phyloP scores from a whole-genome alignment of 2,888 invertebrate genomes.

The Macrosiphum euphorbiae region DNA sequence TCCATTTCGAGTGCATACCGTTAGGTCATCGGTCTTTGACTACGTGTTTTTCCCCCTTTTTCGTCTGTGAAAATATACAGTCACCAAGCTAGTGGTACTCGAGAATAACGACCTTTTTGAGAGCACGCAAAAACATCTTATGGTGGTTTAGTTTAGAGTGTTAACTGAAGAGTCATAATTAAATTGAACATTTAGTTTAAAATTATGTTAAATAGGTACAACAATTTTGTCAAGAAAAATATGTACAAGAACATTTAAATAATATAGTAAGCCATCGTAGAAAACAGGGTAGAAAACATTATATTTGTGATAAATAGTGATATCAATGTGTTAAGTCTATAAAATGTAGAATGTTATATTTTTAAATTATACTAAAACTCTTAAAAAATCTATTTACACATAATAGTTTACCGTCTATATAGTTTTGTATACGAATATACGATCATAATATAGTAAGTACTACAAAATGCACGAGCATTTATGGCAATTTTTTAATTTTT shows the following conservation, averaged over 20 bases:
- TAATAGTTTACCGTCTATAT: background rate
- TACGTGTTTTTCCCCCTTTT: slow-evolving; percentile 17
- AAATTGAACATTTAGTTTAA: slow-evolving; percentile 12
- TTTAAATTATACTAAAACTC: background rate
- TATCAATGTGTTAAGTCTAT: background rate
- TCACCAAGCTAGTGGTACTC: background rate
- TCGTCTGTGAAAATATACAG: slow-evolving; percentile 9
- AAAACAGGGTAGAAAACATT: too few species aligned
- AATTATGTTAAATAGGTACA: background rate
- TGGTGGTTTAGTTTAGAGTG: slow-evolving; percentile 2
- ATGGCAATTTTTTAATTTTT: background rate
- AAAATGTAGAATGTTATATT: background rate
- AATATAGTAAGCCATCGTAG: background rate
- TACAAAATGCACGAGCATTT: background rate
- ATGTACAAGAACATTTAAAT: background rate
- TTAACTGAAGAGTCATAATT: slow-evolving; percentile 8
- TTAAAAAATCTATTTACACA: background rate
- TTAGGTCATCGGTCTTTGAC: slow-evolving; percentile 44
- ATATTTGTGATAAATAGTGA: background rate
- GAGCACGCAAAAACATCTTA: slow-evolving; percentile 5
- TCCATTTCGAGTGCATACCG: slow-evolving; percentile 38
- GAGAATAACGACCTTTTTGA: slow-evolving; percentile 6
- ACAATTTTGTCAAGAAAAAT: background rate
- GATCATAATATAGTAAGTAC: background rate
- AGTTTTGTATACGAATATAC: background rate